These are phyloP conservation scores for Athene cunicularia DNA, from an alignment of 2,113 vertebrate species.

Conservation along the genomic window DNA sequence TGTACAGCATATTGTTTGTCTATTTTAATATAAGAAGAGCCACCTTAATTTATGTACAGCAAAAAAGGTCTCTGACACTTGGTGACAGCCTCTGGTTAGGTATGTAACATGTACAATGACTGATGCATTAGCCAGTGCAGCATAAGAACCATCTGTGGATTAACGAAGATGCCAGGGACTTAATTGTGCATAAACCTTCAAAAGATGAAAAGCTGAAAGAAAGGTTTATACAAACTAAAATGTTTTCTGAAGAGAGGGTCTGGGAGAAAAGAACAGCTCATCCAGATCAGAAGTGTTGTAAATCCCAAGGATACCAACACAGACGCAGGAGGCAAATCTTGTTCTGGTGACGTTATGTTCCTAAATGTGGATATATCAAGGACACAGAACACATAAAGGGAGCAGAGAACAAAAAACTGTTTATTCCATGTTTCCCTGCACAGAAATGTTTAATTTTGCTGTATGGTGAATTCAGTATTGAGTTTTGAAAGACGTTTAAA, in stretches of 20 bases:
- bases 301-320: background rate
- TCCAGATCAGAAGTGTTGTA: background rate
- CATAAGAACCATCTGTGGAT: constrained; percentile 22
- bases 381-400: background rate
- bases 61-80: background rate
- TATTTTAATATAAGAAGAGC: background rate
- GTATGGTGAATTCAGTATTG: background rate
- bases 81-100: background rate
- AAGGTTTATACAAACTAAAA: constrained; percentile 33
- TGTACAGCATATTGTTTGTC: background rate
- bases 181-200: constrained; percentile 47
- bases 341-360: background rate
- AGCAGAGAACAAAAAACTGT: background rate
- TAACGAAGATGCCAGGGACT: constrained; percentile 12
- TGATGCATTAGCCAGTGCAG: background rate
- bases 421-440: background rate
- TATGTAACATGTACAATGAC: background rate
- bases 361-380: background rate
- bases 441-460: background rate
- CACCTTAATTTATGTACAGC: background rate
- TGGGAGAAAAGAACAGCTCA: background rate
- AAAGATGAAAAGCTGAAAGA: constrained; percentile 51
- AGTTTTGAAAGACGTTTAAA: background rate
- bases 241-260: background rate
- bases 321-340: background rate